Percentiles rank a stretch among this genome's conserved stretches.
phyloP scores from a whole-genome alignment of 1,140 invertebrate species.

The Streblospio benedicti region DNA sequence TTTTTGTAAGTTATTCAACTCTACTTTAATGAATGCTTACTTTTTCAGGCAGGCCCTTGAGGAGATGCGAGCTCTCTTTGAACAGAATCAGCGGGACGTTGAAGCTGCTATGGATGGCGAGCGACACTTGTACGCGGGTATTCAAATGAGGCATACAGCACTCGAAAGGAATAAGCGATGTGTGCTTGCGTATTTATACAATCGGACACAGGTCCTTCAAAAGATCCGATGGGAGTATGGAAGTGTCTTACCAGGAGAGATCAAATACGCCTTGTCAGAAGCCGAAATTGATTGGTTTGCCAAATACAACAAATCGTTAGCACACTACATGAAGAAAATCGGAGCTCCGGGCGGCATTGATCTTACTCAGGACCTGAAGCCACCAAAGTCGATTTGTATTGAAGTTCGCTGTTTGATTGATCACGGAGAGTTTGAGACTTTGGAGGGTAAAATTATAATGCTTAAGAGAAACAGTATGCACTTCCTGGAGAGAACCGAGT shows the following conservation, averaged over 20 bases:
- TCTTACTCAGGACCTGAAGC: constrained; percentile 75
- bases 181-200: constrained; percentile 77
- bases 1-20: too few relatives aligned
- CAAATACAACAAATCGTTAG: constrained; percentile 75
- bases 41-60: constrained; percentile 65
- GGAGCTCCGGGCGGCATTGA: constrained; percentile 74
- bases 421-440: constrained; percentile 87
- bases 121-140: constrained; percentile 53
- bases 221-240: constrained; percentile 88
- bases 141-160: constrained; percentile 73
- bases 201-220: constrained; percentile 68
- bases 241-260: constrained; percentile 73
- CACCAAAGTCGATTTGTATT: constrained; percentile 84
- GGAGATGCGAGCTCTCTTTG: constrained; percentile 65
- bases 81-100: constrained; percentile 67
- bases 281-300: constrained; percentile 75
- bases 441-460: constrained; percentile 78
- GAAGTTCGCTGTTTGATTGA: constrained; percentile 80
- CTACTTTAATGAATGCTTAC: too few relatives aligned
- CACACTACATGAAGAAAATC: constrained; percentile 75
- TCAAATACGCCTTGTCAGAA: constrained; percentile 69
- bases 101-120: constrained; percentile 55
- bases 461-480: constrained; percentile 86
- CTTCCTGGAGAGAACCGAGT: constrained; percentile 75
- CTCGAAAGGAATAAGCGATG: constrained; percentile 83